phyloP scores from a whole-genome alignment of 2,888 invertebrate species.

The Acrocyrtus sp. region DNA sequence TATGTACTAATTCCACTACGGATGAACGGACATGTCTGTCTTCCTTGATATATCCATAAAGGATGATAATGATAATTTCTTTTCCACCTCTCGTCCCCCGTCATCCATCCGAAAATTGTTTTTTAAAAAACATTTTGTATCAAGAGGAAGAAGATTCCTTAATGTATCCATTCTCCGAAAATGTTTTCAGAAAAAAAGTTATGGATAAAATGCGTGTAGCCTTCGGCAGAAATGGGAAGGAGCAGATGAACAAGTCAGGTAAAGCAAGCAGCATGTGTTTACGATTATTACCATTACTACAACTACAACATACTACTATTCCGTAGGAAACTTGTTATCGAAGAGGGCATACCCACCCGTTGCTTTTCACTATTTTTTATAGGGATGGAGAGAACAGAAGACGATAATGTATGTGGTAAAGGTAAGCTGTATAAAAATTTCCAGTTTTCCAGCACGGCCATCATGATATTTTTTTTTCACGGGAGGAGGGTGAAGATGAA shows the following conservation, averaged over 20 bases:
- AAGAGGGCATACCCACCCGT: slow-evolving; percentile 20
- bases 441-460: slow-evolving; percentile 34
- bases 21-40: slow-evolving; percentile 30
- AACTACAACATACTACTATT: neutral
- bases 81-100: slow-evolving; percentile 14
- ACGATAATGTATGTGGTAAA: too few species aligned
- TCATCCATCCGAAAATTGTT: slow-evolving; percentile 21
- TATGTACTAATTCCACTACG: too few species aligned
- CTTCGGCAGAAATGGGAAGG: slow-evolving; percentile 8
- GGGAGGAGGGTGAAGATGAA: slow-evolving; percentile 23
- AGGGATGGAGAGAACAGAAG: too few species aligned
- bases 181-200: neutral
- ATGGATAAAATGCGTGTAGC: slow-evolving; percentile 6
- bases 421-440: too few species aligned
- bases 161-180: slow-evolving; percentile 34
- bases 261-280: slow-evolving; percentile 20
- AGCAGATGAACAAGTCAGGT: too few species aligned
- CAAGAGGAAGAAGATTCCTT: slow-evolving; percentile 20
- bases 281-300: slow-evolving; percentile 20
- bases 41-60: slow-evolving; percentile 43
- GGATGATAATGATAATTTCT: slow-evolving; percentile 42
- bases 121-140: too few species aligned
- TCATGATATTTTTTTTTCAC: slow-evolving; percentile 33
- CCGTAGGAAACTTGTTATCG: too few species aligned
- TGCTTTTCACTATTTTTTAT: slow-evolving; percentile 17